Evolutionary conservation across 2,888 invertebrate genomes (phyloP), one percentile per base, ranked within the genome.

Genomic region (Incurvaria masculella): DNA sequence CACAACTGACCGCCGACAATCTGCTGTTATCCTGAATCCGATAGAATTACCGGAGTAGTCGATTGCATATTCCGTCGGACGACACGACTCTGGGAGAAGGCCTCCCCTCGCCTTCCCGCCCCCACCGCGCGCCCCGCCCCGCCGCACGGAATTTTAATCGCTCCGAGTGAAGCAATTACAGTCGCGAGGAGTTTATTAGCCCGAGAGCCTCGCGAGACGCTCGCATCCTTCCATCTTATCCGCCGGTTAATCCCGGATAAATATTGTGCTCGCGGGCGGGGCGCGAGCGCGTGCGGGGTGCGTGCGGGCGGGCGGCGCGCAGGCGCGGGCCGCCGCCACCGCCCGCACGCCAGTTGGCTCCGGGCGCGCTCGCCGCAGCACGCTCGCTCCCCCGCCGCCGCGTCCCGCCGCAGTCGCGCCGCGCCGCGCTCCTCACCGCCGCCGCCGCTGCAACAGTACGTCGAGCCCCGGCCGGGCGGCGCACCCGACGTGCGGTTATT

Each of bases 181-280:
- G n/a, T n/a, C n/a, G n/a, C n/a, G n/a, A n/a, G n/a, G n/a, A 23
- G 5, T 23, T 10, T 4, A 23, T 23, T 10, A 23, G 23, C 23
- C 23, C 23, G 23, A 10, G 23, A 4, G 23, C 10, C 23, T 23
- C 23, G 23, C 10, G 23, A 23, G 23, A 23, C 5, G 23, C 23
- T 4, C 4, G 23, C 23, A 10, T 66, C 62, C 17, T 27, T 21
- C 43, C 20, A 33, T 47, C 69, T 70, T 70, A 71, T 72, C 72
- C 68, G 69, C 69, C 69, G 70, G 67, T 71, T 76, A 75, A 74
- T 74, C 70, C 74, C 70, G 76, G 74, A 76, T 75, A 74, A n/a
- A n/a, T n/a, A n/a, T n/a, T n/a, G 1, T 23, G 16, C 44, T 26
- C 26, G 33, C 26, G 18, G 26, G 44, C 2, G 21, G 44, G 20